Conservation (phyloP, 2,888 invertebrate species). For the Zootermopsis nevadensis region DNA sequence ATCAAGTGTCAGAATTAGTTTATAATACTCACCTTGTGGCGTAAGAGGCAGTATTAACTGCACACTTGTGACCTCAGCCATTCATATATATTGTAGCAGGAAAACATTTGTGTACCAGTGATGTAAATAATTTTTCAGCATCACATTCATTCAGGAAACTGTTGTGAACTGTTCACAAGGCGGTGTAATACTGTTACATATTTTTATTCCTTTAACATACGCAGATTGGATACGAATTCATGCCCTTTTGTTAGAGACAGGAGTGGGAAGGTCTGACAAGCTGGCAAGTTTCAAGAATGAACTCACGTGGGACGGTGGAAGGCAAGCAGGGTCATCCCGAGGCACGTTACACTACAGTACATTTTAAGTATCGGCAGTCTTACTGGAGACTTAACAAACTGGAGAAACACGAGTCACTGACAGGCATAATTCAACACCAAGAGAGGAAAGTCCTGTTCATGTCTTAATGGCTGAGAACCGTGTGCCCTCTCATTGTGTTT, state of each 20-base stretch:
- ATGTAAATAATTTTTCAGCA: too few relatives aligned
- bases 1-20: too few relatives aligned
- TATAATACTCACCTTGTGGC: too few relatives aligned
- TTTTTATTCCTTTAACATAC: not conserved
- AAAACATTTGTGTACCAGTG: too few relatives aligned
- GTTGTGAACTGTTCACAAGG: too few relatives aligned
- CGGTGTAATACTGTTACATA: not conserved
- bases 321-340: not conserved
- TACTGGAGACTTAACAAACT: conserved; percentile 20
- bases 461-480: conserved; percentile 29
- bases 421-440: conserved; percentile 31
- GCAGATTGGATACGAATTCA: not conserved
- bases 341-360: not conserved
- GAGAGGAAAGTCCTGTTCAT: conserved; percentile 37
- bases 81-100: too few relatives aligned
- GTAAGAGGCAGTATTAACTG: too few relatives aligned
- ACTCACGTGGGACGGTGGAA: not conserved
- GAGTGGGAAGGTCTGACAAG: not conserved
- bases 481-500: not conserved
- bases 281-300: not conserved
- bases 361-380: not conserved
- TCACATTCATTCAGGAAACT: too few relatives aligned
- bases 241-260: not conserved
- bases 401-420: conserved; percentile 36
- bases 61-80: too few relatives aligned